A percentile compares a stretch with the other conserved stretches of the same genome.
Conservation (phyloP, 2,888 invertebrate species). For the Hydrotaea cyrtoneurina region DNA sequence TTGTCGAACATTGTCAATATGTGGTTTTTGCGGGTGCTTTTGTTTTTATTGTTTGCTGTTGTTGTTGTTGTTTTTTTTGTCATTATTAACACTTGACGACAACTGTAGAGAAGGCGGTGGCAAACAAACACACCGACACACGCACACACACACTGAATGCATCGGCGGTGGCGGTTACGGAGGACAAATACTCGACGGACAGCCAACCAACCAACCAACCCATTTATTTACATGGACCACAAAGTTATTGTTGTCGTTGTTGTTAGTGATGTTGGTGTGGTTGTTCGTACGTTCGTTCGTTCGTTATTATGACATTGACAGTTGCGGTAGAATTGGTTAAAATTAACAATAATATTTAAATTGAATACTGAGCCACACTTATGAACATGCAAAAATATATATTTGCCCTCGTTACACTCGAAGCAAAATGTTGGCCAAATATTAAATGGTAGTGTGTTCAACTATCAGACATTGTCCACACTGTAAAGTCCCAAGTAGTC, state of each 20-base stretch:
- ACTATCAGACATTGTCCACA: no score
- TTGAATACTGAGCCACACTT: conserved; percentile 31
- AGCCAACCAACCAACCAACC: conserved; percentile 22
- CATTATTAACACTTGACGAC: conserved; percentile 25
- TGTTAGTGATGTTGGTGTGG: conserved; percentile 20
- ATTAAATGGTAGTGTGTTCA: no score
- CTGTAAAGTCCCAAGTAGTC: no score
- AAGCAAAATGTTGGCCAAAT: background rate
- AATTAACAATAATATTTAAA: conserved; percentile 51
- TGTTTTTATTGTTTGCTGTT: no score
- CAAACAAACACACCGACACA: background rate
- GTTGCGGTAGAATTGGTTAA: conserved; percentile 59
- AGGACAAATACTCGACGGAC: background rate
- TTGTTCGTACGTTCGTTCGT: background rate
- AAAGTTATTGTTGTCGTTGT: conserved; percentile 53
- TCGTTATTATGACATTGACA: conserved; percentile 63
- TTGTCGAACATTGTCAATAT: conserved; percentile 60
- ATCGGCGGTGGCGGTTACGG: background rate
- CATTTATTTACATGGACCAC: conserved; percentile 58
- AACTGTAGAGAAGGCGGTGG: background rate
- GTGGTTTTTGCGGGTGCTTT: conserved; percentile 57
- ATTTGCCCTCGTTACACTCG: background rate
- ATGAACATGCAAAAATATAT: background rate
- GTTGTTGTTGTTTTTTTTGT: background rate
- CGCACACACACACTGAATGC: background rate